phyloP scores from a whole-genome alignment of 2,797 vertebrate genomes.

The Novumbra hubbsi region DNA sequence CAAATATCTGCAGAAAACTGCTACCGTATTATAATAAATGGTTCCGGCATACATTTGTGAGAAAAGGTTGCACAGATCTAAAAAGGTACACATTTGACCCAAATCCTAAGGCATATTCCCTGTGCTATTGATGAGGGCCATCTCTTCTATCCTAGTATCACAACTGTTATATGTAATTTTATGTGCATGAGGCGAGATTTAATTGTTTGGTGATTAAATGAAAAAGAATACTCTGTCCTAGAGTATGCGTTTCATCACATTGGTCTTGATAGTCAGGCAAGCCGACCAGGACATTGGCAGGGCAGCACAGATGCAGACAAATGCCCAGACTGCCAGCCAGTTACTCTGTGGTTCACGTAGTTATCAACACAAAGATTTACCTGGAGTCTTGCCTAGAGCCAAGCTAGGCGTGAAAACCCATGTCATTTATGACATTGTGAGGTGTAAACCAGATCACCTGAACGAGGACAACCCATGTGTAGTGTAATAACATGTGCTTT shows the following conservation, averaged over 20 bases:
- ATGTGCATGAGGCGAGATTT: not conserved
- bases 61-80: not conserved
- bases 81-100: not conserved
- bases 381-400: no score
- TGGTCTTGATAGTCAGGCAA: not conserved
- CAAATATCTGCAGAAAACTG: not conserved
- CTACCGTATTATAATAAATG: not conserved
- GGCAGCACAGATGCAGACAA: not conserved
- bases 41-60: not conserved
- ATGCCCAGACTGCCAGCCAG: slow-evolving; percentile 21
- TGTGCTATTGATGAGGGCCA: not conserved
- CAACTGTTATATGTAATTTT: not conserved
- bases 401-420: no score
- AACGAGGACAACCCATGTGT: no score
- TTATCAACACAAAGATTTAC: no score
- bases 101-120: not conserved
- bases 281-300: not conserved
- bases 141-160: not conserved
- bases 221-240: not conserved
- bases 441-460: no score
- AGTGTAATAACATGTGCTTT: no score
- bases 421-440: no score
- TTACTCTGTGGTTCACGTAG: not conserved
- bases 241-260: not conserved
- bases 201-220: not conserved